phyloP scores from a whole-genome alignment of 2,888 invertebrate species.

The Listrodromus nycthemerus region DNA sequence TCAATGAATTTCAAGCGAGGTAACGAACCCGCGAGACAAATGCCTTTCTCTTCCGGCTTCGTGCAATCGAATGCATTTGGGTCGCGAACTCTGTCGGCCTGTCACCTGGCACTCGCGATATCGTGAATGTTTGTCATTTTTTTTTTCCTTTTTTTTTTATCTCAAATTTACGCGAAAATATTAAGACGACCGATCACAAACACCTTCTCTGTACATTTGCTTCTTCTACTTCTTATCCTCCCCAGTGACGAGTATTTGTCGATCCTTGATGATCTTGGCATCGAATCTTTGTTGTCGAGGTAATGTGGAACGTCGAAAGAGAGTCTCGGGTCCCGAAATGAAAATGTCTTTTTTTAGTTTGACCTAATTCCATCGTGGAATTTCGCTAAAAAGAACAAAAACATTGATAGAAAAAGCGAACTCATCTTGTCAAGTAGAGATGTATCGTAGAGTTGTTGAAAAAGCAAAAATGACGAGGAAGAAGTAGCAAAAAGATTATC shows the following conservation, averaged over 20 bases:
- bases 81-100: background rate
- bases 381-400: conserved; percentile 23
- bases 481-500: conserved; percentile 64
- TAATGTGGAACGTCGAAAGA: conserved; percentile 78
- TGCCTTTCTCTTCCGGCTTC: conserved; percentile 28
- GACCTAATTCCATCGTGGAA: conserved; percentile 21
- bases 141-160: conserved; percentile 8
- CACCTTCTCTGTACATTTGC: conserved; percentile 27
- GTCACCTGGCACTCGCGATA: background rate
- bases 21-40: conserved; percentile 46
- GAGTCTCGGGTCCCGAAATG: conserved; percentile 77
- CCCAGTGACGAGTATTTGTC: conserved; percentile 27
- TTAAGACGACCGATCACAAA: background rate
- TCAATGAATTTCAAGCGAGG: background rate
- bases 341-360: conserved; percentile 24
- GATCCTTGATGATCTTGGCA: conserved; percentile 6
- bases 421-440: conserved; percentile 58
- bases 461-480: conserved; percentile 32
- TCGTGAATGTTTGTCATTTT: background rate
- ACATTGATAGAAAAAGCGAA: conserved; percentile 60
- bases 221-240: conserved; percentile 28
- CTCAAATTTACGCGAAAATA: background rate
- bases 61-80: conserved; percentile 10
- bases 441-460: conserved; percentile 61
- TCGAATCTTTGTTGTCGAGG: conserved; percentile 16